Percentiles rank a stretch among this genome's conserved stretches.
phyloP scores from a whole-genome alignment of 2,797 vertebrate species.

The Neosilurus mollespiculum region DNA sequence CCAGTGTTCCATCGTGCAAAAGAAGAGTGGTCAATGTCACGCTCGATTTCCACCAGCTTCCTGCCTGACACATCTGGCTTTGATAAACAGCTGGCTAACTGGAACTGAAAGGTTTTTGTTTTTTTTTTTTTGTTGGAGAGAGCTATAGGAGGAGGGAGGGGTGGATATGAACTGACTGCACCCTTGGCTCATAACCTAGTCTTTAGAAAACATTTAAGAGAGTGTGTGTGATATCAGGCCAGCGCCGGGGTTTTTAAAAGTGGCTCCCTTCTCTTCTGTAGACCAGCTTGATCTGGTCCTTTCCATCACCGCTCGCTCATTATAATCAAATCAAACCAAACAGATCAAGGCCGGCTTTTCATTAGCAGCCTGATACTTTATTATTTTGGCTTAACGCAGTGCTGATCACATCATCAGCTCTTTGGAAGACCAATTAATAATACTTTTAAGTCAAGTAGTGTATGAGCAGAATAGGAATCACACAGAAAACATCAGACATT shows the following conservation, averaged over 20 bases:
- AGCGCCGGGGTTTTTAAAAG: constrained; percentile 42
- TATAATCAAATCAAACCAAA: constrained; percentile 51
- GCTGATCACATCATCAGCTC: constrained; percentile 5
- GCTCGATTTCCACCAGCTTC: constrained; percentile 55
- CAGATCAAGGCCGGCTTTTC: constrained; percentile 19
- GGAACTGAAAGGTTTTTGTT: constrained; percentile 42
- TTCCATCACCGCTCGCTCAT: constrained; percentile 34
- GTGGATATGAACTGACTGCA: constrained; percentile 48
- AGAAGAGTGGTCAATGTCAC: constrained; percentile 60
- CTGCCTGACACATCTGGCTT: constrained; percentile 61
- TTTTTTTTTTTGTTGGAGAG: constrained; percentile 18
- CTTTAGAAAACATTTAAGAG: constrained; percentile 53
- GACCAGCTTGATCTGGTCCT: constrained; percentile 9
- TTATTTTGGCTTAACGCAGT: constrained; percentile 30
- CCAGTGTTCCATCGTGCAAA: constrained; percentile 36
- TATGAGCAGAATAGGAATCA: constrained; percentile 23
- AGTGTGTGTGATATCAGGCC: constrained; percentile 52
- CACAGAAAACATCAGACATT: neutral
- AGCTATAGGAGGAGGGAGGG: constrained; percentile 27
- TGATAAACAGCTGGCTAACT: constrained; percentile 62
- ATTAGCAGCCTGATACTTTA: constrained; percentile 30
- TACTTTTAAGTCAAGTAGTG: neutral
- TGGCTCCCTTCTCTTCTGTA: constrained; percentile 25
- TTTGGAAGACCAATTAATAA: constrained; percentile 26
- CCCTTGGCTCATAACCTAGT: constrained; percentile 46